phyloP scores from a whole-genome alignment of 2,113 vertebrate genomes.

The Nannospalax galili region DNA sequence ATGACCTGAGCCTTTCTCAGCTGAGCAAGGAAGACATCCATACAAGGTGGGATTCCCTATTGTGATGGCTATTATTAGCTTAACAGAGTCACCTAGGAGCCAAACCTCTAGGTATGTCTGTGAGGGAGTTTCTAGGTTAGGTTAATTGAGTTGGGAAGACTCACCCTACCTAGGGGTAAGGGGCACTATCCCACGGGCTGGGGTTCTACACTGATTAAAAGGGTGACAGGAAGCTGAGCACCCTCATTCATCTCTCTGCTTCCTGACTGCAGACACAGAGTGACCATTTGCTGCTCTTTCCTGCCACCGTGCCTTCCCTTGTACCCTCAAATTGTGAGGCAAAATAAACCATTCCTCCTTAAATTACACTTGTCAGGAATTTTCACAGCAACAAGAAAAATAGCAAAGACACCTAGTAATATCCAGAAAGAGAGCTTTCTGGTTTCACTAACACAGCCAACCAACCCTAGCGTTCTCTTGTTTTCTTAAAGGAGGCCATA shows the following conservation, averaged over 20 bases:
- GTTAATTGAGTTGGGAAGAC: neutral
- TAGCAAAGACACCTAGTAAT: neutral
- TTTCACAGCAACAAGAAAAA: neutral
- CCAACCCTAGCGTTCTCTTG: neutral
- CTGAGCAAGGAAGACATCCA: neutral
- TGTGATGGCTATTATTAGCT: neutral
- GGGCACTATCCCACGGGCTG: neutral
- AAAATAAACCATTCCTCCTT: neutral
- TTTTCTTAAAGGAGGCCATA: neutral
- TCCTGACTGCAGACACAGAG: neutral
- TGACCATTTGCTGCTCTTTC: neutral
- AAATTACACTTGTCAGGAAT: neutral
- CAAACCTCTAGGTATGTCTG: neutral
- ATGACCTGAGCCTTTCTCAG: neutral
- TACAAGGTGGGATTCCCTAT: accelerated
- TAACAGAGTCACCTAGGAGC: neutral
- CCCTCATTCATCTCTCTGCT: neutral
- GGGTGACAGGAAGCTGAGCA: neutral
- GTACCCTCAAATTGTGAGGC: neutral
- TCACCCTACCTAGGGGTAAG: neutral
- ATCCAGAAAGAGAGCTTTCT: neutral
- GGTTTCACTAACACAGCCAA: accelerated
- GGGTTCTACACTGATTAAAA: neutral
- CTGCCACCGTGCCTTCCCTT: no score
- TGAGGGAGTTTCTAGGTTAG: neutral